These are phyloP conservation scores for Platygyra sinensis DNA, from an alignment of 64 coral and sea anemone species.

Conservation along the genomic window DNA sequence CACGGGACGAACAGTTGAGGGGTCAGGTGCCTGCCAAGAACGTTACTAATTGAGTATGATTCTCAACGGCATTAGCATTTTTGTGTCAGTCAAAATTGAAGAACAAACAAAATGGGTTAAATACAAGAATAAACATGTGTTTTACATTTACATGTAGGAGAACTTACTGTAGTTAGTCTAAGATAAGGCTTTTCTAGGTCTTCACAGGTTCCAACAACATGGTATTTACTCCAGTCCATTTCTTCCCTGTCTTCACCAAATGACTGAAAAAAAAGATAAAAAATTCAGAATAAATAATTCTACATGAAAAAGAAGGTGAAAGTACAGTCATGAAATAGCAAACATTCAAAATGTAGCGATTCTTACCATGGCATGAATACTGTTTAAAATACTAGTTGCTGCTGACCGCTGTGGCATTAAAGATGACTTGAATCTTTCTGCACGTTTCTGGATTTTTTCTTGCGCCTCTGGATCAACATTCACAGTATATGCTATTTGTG, in stretches of 20 bases:
- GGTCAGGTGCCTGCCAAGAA: slow-evolving; percentile 82
- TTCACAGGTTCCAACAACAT: slow-evolving; percentile 92
- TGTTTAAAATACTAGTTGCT: slow-evolving; percentile 81
- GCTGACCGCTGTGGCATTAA: slow-evolving; percentile 41
- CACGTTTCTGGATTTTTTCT: slow-evolving; percentile 87
- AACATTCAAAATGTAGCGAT: not conserved
- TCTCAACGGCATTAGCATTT: not conserved
- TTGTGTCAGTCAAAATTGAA: not conserved
- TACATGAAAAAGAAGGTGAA: no score
- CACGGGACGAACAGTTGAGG: slow-evolving; percentile 88
- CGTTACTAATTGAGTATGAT: not conserved
- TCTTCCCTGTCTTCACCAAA: slow-evolving; percentile 86
- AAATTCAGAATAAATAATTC: not conserved
- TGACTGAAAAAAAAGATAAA: not conserved
- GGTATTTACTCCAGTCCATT: slow-evolving; percentile 95
- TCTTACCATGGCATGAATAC: slow-evolving; percentile 87
- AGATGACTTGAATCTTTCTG: slow-evolving; percentile 82
- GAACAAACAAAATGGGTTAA: not conserved
- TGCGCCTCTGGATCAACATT: slow-evolving; percentile 78
- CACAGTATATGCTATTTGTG: slow-evolving; percentile 37
- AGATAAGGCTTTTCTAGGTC: slow-evolving; percentile 89
- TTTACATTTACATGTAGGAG: no score
- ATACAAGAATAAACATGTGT: not conserved
- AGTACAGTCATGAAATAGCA: not conserved
- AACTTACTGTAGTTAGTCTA: slow-evolving; percentile 87